phyloP scores from a whole-genome alignment of 2,888 invertebrate genomes.

The Trissonchulus sp. region DNA sequence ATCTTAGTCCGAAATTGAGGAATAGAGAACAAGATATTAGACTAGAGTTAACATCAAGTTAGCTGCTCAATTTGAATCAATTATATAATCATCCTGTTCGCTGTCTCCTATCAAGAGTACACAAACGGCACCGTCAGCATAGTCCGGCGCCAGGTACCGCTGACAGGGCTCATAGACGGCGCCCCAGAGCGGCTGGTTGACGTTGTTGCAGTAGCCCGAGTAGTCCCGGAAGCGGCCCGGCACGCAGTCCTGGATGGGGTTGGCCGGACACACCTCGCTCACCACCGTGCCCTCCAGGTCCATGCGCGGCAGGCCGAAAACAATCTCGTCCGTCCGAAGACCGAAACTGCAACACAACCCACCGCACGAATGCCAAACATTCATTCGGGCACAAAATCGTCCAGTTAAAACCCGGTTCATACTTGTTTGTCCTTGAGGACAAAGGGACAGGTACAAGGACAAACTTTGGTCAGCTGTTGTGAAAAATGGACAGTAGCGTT shows the following conservation, averaged over 20 bases:
- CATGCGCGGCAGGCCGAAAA: constrained; percentile 38
- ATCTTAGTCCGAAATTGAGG: too few species aligned
- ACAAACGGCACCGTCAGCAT: constrained; percentile 46
- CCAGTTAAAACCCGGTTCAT: too few species aligned
- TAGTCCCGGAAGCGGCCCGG: constrained; percentile 48
- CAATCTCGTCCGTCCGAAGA: constrained; percentile 36
- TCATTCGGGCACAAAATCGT: too few species aligned
- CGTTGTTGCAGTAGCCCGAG: constrained; percentile 51
- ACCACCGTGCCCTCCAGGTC: constrained; percentile 40
- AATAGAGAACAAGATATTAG: too few species aligned
- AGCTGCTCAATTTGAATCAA: too few species aligned
- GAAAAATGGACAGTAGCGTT: too few species aligned
- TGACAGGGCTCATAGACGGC: constrained; percentile 46
- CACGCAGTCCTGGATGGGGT: constrained; percentile 46
- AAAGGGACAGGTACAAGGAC: not conserved
- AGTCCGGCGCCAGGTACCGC: constrained; percentile 44
- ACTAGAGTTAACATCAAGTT: too few species aligned
- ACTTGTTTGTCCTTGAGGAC: too few species aligned
- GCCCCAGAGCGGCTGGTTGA: constrained; percentile 46
- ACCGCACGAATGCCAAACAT: too few species aligned
- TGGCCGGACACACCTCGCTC: constrained; percentile 44
- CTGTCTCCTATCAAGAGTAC: too few species aligned
- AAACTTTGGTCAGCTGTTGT: not conserved
- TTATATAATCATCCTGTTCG: too few species aligned
- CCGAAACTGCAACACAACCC: constrained; percentile 38